Percentiles rank a stretch among this genome's conserved stretches.
Evolutionary conservation across 1,140 invertebrate species (phyloP).

Genomic region (Ceratosolen fusciceps): DNA sequence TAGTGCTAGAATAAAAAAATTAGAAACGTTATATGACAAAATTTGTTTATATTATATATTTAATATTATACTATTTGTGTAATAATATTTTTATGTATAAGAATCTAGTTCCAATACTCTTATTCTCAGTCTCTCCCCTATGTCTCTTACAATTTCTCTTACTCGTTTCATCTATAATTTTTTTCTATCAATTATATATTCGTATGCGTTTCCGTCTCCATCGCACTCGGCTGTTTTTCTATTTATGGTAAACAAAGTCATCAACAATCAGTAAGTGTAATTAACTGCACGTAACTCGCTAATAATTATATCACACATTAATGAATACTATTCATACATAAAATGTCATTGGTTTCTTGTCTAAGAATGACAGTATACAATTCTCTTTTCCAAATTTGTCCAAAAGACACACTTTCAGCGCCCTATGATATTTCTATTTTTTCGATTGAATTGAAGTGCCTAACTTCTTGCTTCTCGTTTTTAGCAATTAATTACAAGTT

Average conservation of each 20-base stretch:
- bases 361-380: background rate
- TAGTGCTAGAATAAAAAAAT: conserved; percentile 38
- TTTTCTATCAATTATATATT: background rate
- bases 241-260: conserved; percentile 63
- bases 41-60: conserved; percentile 40
- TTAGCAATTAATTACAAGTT: conserved; percentile 57
- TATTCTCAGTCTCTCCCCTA: background rate
- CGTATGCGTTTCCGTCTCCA: background rate
- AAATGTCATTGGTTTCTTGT: background rate
- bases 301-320: conserved; percentile 47
- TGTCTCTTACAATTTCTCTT: background rate
- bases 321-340: background rate
- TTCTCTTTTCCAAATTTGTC: background rate
- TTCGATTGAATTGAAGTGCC: too few species aligned
- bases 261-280: conserved; percentile 62
- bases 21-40: conserved; percentile 35
- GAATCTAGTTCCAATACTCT: conserved; percentile 11
- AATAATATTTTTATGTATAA: conserved; percentile 43
- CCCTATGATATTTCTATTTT: too few species aligned
- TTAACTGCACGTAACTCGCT: conserved; percentile 61
- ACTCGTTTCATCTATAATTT: background rate
- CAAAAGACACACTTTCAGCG: conserved; percentile 51
- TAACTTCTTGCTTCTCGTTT: too few species aligned
- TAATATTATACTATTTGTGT: too few species aligned
- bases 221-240: conserved; percentile 47